Evolutionary conservation across 2,113 vertebrate genomes (phyloP), one percentile per base, ranked within the genome.

Genomic region (Pseudolaguvia tuberculata): DNA sequence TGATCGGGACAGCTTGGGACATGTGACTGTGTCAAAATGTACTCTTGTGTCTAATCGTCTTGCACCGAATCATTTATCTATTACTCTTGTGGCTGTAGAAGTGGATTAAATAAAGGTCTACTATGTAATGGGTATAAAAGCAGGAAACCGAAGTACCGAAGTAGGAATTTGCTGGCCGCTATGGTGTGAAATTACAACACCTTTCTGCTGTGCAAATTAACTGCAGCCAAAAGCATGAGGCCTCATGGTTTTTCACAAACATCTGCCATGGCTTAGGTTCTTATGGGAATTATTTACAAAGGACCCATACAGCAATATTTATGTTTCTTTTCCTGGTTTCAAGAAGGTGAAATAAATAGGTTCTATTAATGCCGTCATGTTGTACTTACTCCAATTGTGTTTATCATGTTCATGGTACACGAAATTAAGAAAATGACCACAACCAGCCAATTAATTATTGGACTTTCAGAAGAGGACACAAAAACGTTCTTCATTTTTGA

Each of bases 341-440:
- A 95, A 96, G 95, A 94, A 93, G 94, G 92, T 93, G 92, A 96
- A 98, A 97, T 96, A 98, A 98, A 98, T 95, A 97, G 94, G 92
- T 94, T 93, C 94, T 93, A 95, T 99, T 96, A 97, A 94, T 95
- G 90, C 92, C 92, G 96, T 96, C 94, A 94, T 92, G 93, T 94
- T 94, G 94, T 94, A 94, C 94, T 94, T 94, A 95, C 94, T 95
- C 93, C 94, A 95, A 94, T 96, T 95, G 93, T 97, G 94, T 98
- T 97, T 97, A 99, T 99, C 98, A 99, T 99, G 96, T 93, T 97
- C 98, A 98, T 98, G 95, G 93, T 94, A 97, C 95, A 96, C 95
- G 95, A 97, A 96, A 99, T 97, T 97, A 97, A 97, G 95, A 96
- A 95, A 96, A 95, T 97, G 94, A 95, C 94, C 94, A 95, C 94